A percentile compares a stretch with the other conserved stretches of the same genome.
Evolutionary conservation across 2,888 invertebrate genomes (phyloP).

Genomic region (Cataglyphis rosenhaueri): DNA sequence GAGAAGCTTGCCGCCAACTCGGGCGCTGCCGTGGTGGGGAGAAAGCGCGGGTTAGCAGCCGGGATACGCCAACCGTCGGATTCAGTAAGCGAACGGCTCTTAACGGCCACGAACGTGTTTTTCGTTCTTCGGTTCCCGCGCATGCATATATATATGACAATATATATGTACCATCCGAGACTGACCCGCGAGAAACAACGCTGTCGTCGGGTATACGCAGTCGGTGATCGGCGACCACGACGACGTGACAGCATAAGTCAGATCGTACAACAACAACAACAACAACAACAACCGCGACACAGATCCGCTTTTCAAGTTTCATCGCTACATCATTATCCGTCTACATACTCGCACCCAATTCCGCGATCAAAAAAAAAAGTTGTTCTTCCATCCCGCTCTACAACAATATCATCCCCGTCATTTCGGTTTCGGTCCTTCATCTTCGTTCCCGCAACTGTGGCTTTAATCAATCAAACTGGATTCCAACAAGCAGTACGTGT

Average conservation of each 20-base stretch:
- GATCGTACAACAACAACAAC: constrained; percentile 38
- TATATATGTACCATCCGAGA: constrained; percentile 70
- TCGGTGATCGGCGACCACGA: constrained; percentile 66
- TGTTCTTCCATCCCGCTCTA: constrained; percentile 40
- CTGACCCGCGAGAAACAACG: constrained; percentile 69
- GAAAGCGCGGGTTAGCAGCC: constrained; percentile 84
- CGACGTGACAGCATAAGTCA: constrained; percentile 45
- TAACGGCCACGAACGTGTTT: constrained; percentile 79
- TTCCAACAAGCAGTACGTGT: constrained; percentile 85
- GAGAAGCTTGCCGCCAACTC: constrained; percentile 72
- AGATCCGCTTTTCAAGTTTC: constrained; percentile 51
- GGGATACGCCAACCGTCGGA: constrained; percentile 80
- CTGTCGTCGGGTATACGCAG: constrained; percentile 67
- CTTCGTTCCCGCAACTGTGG: constrained; percentile 80
- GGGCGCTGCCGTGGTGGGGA: constrained; percentile 68
- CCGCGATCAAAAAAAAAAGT: constrained; percentile 21
- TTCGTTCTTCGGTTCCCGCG: constrained; percentile 77
- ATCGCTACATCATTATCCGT: not conserved
- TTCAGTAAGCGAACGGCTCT: constrained; percentile 84
- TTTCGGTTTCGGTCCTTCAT: constrained; percentile 72
- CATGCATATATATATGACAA: constrained; percentile 69
- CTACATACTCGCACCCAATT: constrained; percentile 22
- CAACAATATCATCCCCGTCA: constrained; percentile 37
- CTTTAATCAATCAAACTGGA: constrained; percentile 85
- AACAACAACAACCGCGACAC: constrained; percentile 66